phyloP scores from a whole-genome alignment of 1,140 invertebrate genomes.

The Cotesia glomerata region DNA sequence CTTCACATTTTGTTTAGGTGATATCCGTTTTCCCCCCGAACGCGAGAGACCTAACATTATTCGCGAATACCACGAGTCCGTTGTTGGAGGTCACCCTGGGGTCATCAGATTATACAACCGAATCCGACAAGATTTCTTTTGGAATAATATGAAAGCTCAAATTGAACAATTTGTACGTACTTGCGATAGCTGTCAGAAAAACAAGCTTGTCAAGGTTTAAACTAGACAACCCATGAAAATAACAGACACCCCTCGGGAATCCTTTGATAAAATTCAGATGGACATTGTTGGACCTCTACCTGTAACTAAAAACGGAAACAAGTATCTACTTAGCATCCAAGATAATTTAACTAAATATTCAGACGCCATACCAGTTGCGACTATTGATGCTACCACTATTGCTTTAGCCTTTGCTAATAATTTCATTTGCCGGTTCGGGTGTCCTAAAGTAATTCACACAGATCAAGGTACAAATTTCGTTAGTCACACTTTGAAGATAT shows the following conservation, averaged over 20 bases:
- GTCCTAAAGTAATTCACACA: constrained; percentile 43
- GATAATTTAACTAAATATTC: too few species aligned
- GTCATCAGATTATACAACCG: constrained; percentile 19
- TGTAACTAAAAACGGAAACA: too few species aligned
- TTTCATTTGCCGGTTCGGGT: constrained; percentile 42
- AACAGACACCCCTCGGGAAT: too few species aligned
- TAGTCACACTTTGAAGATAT: constrained; percentile 34
- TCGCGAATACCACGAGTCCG: constrained; percentile 33
- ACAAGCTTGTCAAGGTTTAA: too few species aligned
- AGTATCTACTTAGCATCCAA: too few species aligned
- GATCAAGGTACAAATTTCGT: constrained; percentile 39
- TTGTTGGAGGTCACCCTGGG: constrained; percentile 28
- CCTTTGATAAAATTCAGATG: too few species aligned
- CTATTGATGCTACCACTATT: constrained; percentile 37
- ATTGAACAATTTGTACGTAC: too few species aligned
- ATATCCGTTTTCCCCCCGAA: too few species aligned
- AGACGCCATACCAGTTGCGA: constrained; percentile 35
- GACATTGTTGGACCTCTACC: too few species aligned
- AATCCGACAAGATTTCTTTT: background rate
- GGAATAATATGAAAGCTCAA: background rate
- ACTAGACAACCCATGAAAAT: too few species aligned
- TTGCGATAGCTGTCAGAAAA: too few species aligned
- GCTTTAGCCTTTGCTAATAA: constrained; percentile 38
- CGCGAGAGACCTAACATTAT: constrained; percentile 17
- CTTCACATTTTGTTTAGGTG: too few species aligned